Evolutionary conservation across 2,113 vertebrate genomes (phyloP).

Genomic region (Oriolus oriolus): DNA sequence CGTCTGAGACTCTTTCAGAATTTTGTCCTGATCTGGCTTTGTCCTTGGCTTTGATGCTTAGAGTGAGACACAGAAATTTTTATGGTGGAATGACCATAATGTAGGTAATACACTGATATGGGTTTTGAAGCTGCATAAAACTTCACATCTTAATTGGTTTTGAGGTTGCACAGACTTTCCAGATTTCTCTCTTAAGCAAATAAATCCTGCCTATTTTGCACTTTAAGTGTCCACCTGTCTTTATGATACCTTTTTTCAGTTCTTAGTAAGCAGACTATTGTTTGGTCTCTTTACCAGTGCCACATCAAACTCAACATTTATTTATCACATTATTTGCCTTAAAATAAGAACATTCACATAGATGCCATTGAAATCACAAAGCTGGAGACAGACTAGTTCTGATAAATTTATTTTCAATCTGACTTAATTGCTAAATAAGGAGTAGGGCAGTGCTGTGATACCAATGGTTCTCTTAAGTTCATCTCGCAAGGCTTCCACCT

Average conservation of each 20-base stretch:
- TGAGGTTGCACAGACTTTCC: background rate
- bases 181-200: background rate
- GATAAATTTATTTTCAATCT: background rate
- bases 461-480: background rate
- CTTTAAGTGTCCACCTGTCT: background rate
- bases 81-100: background rate
- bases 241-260: background rate
- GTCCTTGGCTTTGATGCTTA: background rate
- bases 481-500: background rate
- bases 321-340: background rate
- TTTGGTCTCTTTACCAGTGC: background rate
- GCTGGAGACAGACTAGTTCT: background rate
- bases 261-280: background rate
- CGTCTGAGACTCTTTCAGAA: background rate
- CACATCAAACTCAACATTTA: background rate
- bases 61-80: background rate
- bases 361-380: background rate
- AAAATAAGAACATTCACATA: background rate
- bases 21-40: background rate
- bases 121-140: background rate
- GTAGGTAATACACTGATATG: accelerated
- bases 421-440: background rate
- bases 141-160: background rate
- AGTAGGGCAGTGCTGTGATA: background rate
- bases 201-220: background rate